phyloP scores from a whole-genome alignment of 2,888 invertebrate genomes.

The Dryocosmus kuriphilus region DNA sequence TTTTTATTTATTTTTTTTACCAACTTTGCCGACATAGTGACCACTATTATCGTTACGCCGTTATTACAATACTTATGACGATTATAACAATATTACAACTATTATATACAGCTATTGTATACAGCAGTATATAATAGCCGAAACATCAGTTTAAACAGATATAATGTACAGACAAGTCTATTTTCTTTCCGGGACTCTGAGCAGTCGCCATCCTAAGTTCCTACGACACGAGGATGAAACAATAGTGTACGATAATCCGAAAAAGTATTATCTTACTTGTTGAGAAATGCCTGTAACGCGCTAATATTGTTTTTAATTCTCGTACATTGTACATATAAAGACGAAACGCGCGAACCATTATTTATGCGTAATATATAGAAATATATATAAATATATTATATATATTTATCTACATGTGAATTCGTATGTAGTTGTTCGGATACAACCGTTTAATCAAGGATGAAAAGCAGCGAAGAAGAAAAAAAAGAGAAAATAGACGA shows the following conservation, averaged over 20 bases:
- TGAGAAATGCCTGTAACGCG: conserved; percentile 60
- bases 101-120: conserved; percentile 35
- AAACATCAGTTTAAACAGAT: conserved; percentile 23
- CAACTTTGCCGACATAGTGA: conserved; percentile 48
- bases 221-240: conserved; percentile 70
- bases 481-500: conserved; percentile 40
- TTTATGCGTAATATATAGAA: conserved; percentile 69
- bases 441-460: conserved; percentile 69
- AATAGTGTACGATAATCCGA: conserved; percentile 61
- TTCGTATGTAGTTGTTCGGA: conserved; percentile 70
- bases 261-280: conserved; percentile 65
- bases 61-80: conserved; percentile 51
- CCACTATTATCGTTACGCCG: conserved; percentile 49
- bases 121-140: conserved; percentile 40
- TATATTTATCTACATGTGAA: conserved; percentile 72
- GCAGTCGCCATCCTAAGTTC: conserved; percentile 74
- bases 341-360: conserved; percentile 71
- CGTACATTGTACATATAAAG: conserved; percentile 70
- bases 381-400: conserved; percentile 63
- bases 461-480: conserved; percentile 47
- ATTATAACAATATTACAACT: conserved; percentile 44
- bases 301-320: conserved; percentile 70
- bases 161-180: conserved; percentile 39
- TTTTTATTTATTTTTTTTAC: conserved; percentile 49
- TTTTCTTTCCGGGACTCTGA: conserved; percentile 66